Base-by-base conservation (phyloP, 1,140 invertebrate genomes). In the Eueides isabella region DNA sequence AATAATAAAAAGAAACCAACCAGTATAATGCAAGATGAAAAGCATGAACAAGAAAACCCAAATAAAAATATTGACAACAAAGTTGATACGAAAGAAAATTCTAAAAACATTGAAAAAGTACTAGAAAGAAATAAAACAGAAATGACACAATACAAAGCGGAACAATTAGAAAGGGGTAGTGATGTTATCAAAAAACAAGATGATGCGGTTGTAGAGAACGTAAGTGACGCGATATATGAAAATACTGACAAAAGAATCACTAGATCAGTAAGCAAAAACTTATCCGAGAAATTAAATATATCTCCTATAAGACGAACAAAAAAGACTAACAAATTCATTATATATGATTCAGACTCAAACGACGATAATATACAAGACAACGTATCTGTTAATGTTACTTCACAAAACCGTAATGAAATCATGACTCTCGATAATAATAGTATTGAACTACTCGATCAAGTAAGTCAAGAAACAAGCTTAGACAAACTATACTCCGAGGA, bases 201-300 rank as follows among this genome's bases (percentile, higher is more conserved):
- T 26, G 9, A 26, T 9, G n/a, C 48, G 12, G 23, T 55, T 11
- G 48, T 9, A 12, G 19, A 26, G 9, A 11, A 23, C n/a, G 9
- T 55, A 26, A 23, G 9, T 26, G 48, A 26, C 7, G 16, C 5
- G 41, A 44, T 19, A 14, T 7, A 6, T 16, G 78, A 74, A 11
- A 71, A 41, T 38, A 23, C 63, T 62, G 80, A 83, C 75, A 86
- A 67, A 75, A 80, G 85, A 38, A 62, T 80, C 9, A 87, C 85
- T 29, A 81, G 85, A 71, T 85, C 81, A 55, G 28, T 71, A 23
- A 78, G 69, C 65, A 82, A 80, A 75, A 74, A 7, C 70, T 41
- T 78, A 6, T 75, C 33, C 5, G 61, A 12, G 19, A 26, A 67
- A 31, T 71, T 38, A 29, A 66, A 72, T 31, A 55, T n/a, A 55